Conservation (phyloP, 2,888 invertebrate species). For the Xestia rhomboidea region DNA sequence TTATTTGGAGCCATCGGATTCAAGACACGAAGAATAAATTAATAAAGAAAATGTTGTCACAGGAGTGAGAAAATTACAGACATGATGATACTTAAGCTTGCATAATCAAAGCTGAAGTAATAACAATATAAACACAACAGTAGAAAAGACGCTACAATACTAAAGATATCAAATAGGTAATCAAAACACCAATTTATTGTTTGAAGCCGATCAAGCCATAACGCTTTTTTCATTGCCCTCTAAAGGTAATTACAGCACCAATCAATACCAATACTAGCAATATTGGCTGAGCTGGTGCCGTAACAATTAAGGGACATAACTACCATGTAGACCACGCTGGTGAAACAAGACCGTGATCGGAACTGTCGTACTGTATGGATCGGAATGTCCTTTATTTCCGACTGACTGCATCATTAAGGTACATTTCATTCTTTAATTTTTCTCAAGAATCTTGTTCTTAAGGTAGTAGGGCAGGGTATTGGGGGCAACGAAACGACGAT, state of each 20-base stretch:
- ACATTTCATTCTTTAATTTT: no score
- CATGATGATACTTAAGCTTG: neutral
- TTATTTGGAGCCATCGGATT: no score
- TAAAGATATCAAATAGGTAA: neutral
- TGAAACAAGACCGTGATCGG: neutral
- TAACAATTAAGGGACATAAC: constrained; percentile 25
- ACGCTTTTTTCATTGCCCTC: constrained; percentile 45
- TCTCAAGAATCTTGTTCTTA: no score
- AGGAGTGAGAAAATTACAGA: no score
- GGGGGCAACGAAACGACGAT: no score
- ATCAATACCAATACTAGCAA: constrained; percentile 54
- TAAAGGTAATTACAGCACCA: constrained; percentile 48
- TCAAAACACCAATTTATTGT: neutral
- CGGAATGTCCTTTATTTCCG: no score
- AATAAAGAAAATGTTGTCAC: neutral
- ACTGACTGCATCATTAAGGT: no score
- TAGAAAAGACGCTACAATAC: neutral
- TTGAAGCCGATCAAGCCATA: neutral
- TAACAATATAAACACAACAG: neutral
- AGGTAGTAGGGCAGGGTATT: no score
- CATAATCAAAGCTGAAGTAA: neutral
- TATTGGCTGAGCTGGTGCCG: constrained; percentile 32
- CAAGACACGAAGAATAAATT: no score
- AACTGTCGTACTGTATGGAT: no score
- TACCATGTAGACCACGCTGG: constrained; percentile 4